A percentile compares a stretch with the other conserved stretches of the same genome.
Evolutionary conservation across 2,797 vertebrate genomes (phyloP).

Genomic region (Aratinga solstitialis): DNA sequence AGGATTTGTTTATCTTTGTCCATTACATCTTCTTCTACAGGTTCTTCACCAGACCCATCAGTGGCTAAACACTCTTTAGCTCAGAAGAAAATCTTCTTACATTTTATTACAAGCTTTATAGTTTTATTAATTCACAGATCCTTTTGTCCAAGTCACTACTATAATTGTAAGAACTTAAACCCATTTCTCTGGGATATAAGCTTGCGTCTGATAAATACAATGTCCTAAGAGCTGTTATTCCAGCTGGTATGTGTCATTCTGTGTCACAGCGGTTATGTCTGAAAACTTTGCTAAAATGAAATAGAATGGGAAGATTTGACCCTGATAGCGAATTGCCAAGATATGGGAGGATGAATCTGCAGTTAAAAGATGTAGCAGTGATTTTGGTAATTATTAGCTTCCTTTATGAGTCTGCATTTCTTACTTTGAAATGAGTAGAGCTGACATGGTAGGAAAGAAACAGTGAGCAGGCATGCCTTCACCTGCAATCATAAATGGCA

Average conservation of each 20-base stretch:
- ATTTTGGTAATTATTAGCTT: not conserved
- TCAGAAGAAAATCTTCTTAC: not conserved
- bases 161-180: not conserved
- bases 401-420: not conserved
- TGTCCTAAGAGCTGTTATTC: not conserved
- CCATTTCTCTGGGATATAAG: not conserved
- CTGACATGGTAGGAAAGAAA: not conserved
- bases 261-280: not conserved
- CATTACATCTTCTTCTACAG: not conserved
- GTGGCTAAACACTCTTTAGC: not conserved
- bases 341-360: not conserved
- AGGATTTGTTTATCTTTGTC: not conserved
- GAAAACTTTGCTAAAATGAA: not conserved
- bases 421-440: not conserved
- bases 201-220: not conserved
- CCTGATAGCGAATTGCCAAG: not conserved
- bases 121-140: not conserved
- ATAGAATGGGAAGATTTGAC: not conserved
- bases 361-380: not conserved
- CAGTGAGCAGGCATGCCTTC: not conserved
- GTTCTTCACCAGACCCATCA: rapidly evolving
- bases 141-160: not conserved
- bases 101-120: not conserved
- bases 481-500: not conserved
- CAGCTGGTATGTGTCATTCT: not conserved